These are phyloP conservation scores for Callithrix jacchus DNA, from an alignment of 2,113 vertebrate genomes.

Conservation along the genomic window DNA sequence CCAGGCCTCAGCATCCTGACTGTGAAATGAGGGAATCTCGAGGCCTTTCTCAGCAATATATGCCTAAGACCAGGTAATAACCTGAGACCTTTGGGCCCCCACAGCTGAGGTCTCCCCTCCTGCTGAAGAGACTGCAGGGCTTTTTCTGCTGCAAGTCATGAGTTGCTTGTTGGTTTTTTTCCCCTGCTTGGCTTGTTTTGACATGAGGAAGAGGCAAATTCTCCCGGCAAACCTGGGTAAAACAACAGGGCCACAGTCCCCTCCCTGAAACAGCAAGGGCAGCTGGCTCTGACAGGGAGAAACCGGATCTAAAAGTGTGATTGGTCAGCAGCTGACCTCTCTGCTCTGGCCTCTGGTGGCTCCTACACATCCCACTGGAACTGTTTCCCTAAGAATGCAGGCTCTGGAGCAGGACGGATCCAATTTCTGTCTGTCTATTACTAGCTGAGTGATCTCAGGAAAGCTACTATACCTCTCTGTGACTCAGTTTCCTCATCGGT, in stretches of 20 bases:
- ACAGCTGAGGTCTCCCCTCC: background rate
- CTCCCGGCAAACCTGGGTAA: slow-evolving; percentile 6
- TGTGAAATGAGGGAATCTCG: background rate
- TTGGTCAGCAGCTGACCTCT: slow-evolving; percentile 45
- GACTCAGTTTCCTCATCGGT: background rate
- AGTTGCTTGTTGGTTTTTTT: slow-evolving; percentile 32
- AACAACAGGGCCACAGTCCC: background rate
- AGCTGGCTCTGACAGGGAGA: background rate
- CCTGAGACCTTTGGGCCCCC: rapidly evolving
- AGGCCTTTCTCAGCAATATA: too few relatives aligned
- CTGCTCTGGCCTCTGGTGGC: slow-evolving; percentile 13
- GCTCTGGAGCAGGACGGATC: background rate
- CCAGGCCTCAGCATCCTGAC: background rate
- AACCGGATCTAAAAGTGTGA: background rate
- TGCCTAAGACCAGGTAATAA: background rate
- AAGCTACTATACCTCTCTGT: background rate
- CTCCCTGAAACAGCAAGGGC: background rate
- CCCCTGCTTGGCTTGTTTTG: slow-evolving; percentile 59
- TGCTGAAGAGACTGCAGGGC: background rate
- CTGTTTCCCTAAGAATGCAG: background rate
- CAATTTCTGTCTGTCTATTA: background rate
- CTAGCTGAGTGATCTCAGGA: background rate
- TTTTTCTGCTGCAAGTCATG: slow-evolving; percentile 1
- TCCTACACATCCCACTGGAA: background rate
- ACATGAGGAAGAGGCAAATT: slow-evolving; percentile 30